These are phyloP conservation scores for Takifugu flavidus DNA, from an alignment of 2,113 vertebrate species.

Conservation along the genomic window DNA sequence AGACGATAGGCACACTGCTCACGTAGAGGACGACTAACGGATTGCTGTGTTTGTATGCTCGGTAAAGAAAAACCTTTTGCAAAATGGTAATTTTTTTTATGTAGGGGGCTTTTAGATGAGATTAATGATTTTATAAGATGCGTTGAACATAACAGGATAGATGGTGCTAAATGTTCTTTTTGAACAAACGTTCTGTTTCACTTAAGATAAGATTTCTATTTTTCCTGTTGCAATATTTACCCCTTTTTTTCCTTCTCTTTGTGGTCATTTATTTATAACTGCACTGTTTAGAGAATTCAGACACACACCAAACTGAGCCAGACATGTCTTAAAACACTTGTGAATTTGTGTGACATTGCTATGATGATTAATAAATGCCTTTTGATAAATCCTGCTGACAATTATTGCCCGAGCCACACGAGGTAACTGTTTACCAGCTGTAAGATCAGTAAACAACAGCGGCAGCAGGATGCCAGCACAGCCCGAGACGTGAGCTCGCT, in stretches of 20 bases:
- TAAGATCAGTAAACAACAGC: no score
- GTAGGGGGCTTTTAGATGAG: constrained; percentile 65
- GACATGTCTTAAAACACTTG: constrained; percentile 82
- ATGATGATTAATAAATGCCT: constrained; percentile 79
- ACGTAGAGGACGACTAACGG: constrained; percentile 67
- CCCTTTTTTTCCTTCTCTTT: constrained; percentile 69
- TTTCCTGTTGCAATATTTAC: constrained; percentile 79
- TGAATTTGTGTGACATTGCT: constrained; percentile 81
- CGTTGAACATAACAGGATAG: constrained; percentile 70
- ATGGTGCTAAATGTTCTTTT: constrained; percentile 78
- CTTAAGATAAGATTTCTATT: constrained; percentile 75
- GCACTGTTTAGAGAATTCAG: constrained; percentile 80
- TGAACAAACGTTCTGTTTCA: constrained; percentile 54
- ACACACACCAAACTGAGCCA: constrained; percentile 83
- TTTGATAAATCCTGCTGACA: constrained; percentile 68
- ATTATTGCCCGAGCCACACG: no score
- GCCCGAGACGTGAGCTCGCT: no score
- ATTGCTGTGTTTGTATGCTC: constrained; percentile 68
- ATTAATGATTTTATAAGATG: constrained; percentile 67
- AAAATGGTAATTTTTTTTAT: constrained; percentile 52
- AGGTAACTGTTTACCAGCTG: no score
- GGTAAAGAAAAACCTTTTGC: constrained; percentile 50
- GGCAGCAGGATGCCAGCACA: no score
- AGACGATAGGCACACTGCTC: constrained; percentile 70
- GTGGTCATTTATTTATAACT: constrained; percentile 80